A percentile compares a stretch with the other conserved stretches of the same genome.
Conservation (phyloP, 2,888 invertebrate genomes). For the Tipula lateralis region DNA sequence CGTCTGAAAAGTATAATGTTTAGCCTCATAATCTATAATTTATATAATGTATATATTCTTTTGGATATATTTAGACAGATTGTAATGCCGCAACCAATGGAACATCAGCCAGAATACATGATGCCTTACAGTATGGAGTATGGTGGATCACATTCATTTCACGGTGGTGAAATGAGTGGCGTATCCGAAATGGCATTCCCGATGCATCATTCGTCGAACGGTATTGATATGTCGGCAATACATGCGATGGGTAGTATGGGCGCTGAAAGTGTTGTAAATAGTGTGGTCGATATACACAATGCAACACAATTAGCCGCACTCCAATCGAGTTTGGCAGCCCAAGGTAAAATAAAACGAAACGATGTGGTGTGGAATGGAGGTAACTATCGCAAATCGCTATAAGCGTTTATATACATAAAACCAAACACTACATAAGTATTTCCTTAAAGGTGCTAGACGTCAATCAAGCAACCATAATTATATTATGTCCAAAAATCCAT, state of each 20-base stretch:
- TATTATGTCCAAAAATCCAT: slow-evolving; percentile 33
- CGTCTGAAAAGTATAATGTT: slow-evolving; percentile 45
- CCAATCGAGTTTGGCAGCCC: not conserved
- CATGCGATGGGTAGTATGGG: slow-evolving; percentile 31
- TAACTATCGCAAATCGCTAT: not conserved
- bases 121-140: slow-evolving; percentile 50
- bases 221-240: slow-evolving; percentile 42
- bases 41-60: not conserved
- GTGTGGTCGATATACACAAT: slow-evolving; percentile 44
- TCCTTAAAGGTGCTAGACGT: slow-evolving; percentile 12
- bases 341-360: slow-evolving; percentile 14
- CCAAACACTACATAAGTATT: not conserved
- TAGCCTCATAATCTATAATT: not conserved
- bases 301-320: slow-evolving; percentile 37
- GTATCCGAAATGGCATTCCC: slow-evolving; percentile 33
- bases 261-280: slow-evolving; percentile 42
- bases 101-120: slow-evolving; percentile 41
- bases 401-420: slow-evolving; percentile 31
- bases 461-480: slow-evolving; percentile 33
- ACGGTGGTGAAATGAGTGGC: not conserved
- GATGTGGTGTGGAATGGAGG: not conserved
- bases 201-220: slow-evolving; percentile 40
- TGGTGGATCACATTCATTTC: slow-evolving; percentile 38
- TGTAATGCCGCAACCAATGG: not conserved
- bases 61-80: not conserved